phyloP scores from a whole-genome alignment of 2,113 vertebrate species.

The Nibea albiflora region DNA sequence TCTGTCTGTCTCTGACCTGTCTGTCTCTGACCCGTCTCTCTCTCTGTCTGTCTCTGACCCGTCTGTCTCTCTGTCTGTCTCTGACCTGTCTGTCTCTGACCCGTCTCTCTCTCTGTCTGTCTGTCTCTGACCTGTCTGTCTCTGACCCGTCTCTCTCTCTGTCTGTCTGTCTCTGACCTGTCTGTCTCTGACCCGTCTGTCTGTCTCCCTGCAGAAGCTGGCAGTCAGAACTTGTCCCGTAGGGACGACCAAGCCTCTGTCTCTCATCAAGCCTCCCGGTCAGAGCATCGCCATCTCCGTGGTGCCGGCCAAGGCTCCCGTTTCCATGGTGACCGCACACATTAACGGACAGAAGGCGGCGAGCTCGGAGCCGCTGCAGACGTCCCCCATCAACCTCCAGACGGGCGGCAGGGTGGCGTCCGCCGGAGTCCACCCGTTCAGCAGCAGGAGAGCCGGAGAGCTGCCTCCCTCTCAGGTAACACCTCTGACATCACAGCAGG shows the following conservation, averaged over 20 bases:
- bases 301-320: slow-evolving; percentile 85
- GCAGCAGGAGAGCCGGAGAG: slow-evolving; percentile 79
- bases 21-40: too few species aligned
- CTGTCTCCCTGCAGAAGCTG: slow-evolving; percentile 81
- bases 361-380: slow-evolving; percentile 82
- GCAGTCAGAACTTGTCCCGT: slow-evolving; percentile 86
- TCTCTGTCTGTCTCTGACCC: too few species aligned
- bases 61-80: too few species aligned
- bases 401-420: slow-evolving; percentile 71
- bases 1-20: too few species aligned
- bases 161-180: neutral
- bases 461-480: slow-evolving; percentile 81
- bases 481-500: neutral
- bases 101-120: neutral
- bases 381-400: slow-evolving; percentile 86
- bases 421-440: slow-evolving; percentile 66
- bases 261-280: slow-evolving; percentile 84
- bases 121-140: too few species aligned
- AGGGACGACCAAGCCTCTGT: slow-evolving; percentile 83
- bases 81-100: too few species aligned
- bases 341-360: slow-evolving; percentile 86
- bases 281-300: slow-evolving; percentile 87
- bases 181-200: neutral
- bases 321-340: slow-evolving; percentile 90
- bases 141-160: neutral